Base-by-base conservation (phyloP, 2,888 invertebrate species). In the Crossocerus cetratus region DNA sequence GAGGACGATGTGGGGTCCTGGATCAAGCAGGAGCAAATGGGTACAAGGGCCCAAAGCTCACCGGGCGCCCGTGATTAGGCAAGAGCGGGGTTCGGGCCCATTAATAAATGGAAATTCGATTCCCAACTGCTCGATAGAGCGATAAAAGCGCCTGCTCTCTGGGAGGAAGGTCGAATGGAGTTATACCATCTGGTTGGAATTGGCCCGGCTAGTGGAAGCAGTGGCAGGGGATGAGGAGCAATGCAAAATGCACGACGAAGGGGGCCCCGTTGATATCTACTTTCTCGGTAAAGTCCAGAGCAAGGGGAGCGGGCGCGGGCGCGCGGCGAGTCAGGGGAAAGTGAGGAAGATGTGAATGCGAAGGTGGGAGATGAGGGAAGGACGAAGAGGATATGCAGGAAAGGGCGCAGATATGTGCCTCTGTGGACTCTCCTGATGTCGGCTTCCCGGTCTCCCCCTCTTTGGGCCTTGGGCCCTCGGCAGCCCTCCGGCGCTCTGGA, bases 401-500 rank as follows among this genome's bases (percentile, higher is more conserved):
- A 76, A 60, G 77, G 69, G 76, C 61, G 66, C 67, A 74, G 67
- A 77, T 74, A 67, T 58, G 76, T 56, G 71, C 55, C 69, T 55
- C 65, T 57, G 61, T 58, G 64, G 73, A 62, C 69, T 66, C 69
- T 66, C 65, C 54, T 64, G 79, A 77, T 79, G 68, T 70, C 79
- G 77, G 77, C 70, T 75, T 68, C 78, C 65, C 71, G 62, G 56
- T 61, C 61, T 61, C 49, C 61, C 78, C 65, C 67, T 58, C 64
- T 32, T 8, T 59, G 55, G 14, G 42, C 21, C 66, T 55, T 32
- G 32, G 32, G 32, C 57, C 69, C 65, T 53, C 20, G 43, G 54
- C 14, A 32, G 32, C 32, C 84, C 61, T 79, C 83, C 74, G 84
- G 80, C 79, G 83, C 87, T 68, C 83, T 86, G 65, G 80, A 32